Conservation (phyloP, 2,797 vertebrate species). For the Sciurus vulgaris region DNA sequence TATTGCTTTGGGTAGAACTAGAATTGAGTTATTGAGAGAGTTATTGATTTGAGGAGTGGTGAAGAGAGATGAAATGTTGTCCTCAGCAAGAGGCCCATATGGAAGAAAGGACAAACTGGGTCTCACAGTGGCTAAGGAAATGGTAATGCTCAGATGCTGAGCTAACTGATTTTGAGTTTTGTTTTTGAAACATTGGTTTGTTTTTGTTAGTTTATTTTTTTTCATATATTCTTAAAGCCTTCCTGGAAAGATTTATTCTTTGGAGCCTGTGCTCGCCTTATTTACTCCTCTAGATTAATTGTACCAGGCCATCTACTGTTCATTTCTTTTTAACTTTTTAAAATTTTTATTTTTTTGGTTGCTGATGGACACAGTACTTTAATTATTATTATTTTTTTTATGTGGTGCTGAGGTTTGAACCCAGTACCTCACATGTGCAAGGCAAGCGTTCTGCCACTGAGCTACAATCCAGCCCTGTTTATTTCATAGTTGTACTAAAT, state of each 20-base stretch:
- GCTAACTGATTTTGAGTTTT: slow-evolving; percentile 53
- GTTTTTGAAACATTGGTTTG: slow-evolving; percentile 40
- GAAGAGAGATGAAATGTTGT: neutral
- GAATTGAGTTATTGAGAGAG: neutral
- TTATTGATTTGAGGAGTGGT: slow-evolving; percentile 1
- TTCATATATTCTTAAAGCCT: slow-evolving; percentile 69
- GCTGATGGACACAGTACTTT: too few relatives aligned
- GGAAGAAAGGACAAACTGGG: neutral
- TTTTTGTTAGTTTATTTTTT: slow-evolving; percentile 53
- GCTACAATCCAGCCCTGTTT: slow-evolving; percentile 56
- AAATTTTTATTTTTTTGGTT: too few relatives aligned
- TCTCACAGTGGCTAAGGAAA: neutral
- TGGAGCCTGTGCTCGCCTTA: slow-evolving; percentile 67
- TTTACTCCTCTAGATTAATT: slow-evolving; percentile 84
- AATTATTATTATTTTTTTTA: too few relatives aligned
- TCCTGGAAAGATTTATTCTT: slow-evolving; percentile 72
- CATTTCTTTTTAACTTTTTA: slow-evolving; percentile 73
- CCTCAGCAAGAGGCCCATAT: neutral
- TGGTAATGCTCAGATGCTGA: neutral
- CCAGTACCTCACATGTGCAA: too few relatives aligned
- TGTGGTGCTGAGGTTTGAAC: too few relatives aligned
- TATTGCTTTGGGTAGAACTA: neutral
- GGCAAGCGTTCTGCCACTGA: too few relatives aligned
- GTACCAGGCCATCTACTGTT: slow-evolving; percentile 83
- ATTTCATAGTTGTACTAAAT: slow-evolving; percentile 85